Evolutionary conservation across 1,140 invertebrate species (phyloP).

Genomic region (Tetramorium simillimum): DNA sequence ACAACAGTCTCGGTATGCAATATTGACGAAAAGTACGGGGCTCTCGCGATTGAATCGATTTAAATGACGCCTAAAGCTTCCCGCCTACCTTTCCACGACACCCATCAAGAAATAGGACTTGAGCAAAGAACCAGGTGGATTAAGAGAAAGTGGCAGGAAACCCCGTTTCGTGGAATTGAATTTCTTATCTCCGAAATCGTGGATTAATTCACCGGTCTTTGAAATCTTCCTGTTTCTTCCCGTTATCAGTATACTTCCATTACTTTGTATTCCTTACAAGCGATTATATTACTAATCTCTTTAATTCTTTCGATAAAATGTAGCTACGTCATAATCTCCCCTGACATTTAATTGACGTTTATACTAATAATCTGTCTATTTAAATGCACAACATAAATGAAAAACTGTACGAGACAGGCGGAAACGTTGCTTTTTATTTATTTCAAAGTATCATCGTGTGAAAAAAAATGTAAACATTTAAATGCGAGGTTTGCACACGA

Average conservation of each 20-base stretch:
- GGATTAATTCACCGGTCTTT: neutral
- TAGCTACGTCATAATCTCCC: neutral
- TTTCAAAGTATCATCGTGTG: neutral
- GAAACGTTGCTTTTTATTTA: neutral
- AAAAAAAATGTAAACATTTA: neutral
- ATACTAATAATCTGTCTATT: neutral
- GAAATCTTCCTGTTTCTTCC: neutral
- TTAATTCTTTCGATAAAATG: neutral
- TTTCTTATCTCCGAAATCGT: constrained; percentile 21
- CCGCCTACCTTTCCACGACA: neutral
- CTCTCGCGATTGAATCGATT: neutral
- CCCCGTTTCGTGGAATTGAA: constrained; percentile 24
- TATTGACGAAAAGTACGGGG: constrained; percentile 33
- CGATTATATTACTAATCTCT: neutral
- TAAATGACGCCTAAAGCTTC: neutral
- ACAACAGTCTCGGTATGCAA: constrained; percentile 92
- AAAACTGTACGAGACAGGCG: neutral
- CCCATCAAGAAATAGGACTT: neutral
- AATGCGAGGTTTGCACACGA: neutral
- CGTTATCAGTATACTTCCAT: neutral
- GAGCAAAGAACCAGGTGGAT: constrained; percentile 12
- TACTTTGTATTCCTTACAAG: neutral
- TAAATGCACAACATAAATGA: neutral
- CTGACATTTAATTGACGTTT: neutral
- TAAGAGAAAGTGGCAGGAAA: neutral